Percentiles rank a stretch among this genome's conserved stretches.
Conservation (phyloP, 2,797 vertebrate species). For the Momotus momota region DNA sequence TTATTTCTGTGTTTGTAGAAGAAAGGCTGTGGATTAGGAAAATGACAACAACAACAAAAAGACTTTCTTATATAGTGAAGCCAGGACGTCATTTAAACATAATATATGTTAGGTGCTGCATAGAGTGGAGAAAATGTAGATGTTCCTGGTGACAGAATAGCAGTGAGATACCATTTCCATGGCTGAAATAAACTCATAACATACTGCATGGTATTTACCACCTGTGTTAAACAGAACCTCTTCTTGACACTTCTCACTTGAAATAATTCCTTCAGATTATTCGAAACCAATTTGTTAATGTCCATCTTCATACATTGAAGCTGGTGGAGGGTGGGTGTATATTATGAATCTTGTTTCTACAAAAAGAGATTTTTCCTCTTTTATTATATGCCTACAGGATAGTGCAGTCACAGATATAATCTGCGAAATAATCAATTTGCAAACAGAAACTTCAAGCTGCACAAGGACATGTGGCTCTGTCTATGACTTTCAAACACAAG, state of each 20-base stretch:
- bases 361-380: rapidly evolving
- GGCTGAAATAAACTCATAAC: background rate
- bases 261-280: background rate
- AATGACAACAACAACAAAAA: background rate
- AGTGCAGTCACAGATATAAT: background rate
- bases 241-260: background rate
- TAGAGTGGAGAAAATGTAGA: background rate
- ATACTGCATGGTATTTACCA: background rate
- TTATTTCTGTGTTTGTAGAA: background rate
- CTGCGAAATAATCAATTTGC: background rate
- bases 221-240: background rate
- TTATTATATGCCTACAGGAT: background rate
- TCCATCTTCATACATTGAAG: background rate
- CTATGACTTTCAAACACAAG: background rate
- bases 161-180: background rate
- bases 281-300: background rate
- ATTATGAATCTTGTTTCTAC: background rate
- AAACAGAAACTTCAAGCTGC: background rate
- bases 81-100: background rate
- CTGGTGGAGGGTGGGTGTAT: background rate
- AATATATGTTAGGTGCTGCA: background rate
- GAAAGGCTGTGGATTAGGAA: background rate
- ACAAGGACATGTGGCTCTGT: background rate
- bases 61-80: background rate
- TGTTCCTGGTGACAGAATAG: background rate